Conservation (phyloP, 2,113 vertebrate genomes). For the Odobenus rosmarus region DNA sequence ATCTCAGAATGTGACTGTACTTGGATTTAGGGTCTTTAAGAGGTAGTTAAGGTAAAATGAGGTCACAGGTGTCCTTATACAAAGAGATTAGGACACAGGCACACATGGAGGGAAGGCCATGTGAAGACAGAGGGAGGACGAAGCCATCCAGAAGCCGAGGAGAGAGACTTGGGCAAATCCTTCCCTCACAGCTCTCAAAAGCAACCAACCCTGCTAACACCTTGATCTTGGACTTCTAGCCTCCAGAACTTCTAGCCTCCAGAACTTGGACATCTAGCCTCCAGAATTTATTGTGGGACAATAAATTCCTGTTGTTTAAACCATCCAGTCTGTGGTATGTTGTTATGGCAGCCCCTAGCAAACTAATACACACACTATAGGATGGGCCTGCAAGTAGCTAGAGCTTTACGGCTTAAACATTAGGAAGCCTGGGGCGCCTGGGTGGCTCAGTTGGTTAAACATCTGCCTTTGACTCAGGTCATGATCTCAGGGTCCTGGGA, state of each 20-base stretch:
- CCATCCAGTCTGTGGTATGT: neutral
- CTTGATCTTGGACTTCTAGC: neutral
- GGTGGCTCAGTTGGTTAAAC: no score
- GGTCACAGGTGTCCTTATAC: neutral
- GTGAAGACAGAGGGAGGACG: neutral
- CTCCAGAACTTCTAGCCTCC: neutral
- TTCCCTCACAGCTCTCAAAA: neutral
- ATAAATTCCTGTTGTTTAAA: neutral
- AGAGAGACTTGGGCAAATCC: neutral
- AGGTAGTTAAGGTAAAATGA: neutral
- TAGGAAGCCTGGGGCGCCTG: neutral
- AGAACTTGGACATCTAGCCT: no score
- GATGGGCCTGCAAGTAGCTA: neutral
- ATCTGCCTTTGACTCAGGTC: no score
- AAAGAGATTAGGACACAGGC: neutral
- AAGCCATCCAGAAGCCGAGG: neutral
- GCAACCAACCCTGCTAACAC: neutral
- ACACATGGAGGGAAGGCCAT: neutral
- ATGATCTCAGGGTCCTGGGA: no score
- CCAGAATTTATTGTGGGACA: no score
- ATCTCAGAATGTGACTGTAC: neutral
- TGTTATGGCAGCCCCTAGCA: neutral
- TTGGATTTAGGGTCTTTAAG: neutral
- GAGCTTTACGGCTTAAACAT: neutral
- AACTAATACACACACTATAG: neutral